These are phyloP conservation scores for Drosophila barbarae DNA, from an alignment of 2,888 invertebrate species.

Conservation along the genomic window DNA sequence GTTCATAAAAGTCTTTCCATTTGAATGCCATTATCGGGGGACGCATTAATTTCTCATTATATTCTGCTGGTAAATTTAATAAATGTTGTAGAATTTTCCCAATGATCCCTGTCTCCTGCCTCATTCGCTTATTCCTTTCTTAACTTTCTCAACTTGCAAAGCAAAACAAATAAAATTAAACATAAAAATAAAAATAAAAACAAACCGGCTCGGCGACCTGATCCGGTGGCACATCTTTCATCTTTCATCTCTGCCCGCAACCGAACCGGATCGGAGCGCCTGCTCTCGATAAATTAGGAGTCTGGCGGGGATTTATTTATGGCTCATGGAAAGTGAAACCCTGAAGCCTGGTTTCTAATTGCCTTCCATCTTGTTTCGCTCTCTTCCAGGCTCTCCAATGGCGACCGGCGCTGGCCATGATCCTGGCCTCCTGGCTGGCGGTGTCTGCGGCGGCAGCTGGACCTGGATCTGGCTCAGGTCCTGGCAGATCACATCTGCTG, in stretches of 20 bases:
- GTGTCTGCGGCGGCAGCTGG: neutral
- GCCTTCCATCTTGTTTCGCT: neutral
- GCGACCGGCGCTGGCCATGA: neutral
- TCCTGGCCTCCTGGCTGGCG: conserved; percentile 35
- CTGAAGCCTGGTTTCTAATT: conserved; percentile 38
- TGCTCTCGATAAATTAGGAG: conserved; percentile 33
- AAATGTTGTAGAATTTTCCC: too few relatives aligned
- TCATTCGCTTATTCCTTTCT: neutral
- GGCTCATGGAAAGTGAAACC: conserved; percentile 56
- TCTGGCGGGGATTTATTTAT: conserved; percentile 47
- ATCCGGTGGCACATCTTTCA: conserved; percentile 7
- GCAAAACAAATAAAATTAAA: neutral
- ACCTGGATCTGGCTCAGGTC: conserved; percentile 9
- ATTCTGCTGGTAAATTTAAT: too few relatives aligned
- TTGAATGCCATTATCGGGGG: conserved; percentile 43
- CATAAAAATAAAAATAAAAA: neutral
- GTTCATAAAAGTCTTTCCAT: conserved; percentile 21
- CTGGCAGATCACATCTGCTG: conserved; percentile 24
- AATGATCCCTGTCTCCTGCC: neutral
- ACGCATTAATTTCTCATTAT: neutral
- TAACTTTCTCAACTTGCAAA: neutral
- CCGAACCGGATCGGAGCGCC: conserved; percentile 47
- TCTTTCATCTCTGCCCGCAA: conserved; percentile 14
- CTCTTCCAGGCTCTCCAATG: conserved; percentile 12
- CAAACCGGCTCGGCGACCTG: conserved; percentile 18